These are phyloP conservation scores for Misgurnus mizolepis DNA, from an alignment of 2,113 vertebrate genomes.

Conservation along the genomic window DNA sequence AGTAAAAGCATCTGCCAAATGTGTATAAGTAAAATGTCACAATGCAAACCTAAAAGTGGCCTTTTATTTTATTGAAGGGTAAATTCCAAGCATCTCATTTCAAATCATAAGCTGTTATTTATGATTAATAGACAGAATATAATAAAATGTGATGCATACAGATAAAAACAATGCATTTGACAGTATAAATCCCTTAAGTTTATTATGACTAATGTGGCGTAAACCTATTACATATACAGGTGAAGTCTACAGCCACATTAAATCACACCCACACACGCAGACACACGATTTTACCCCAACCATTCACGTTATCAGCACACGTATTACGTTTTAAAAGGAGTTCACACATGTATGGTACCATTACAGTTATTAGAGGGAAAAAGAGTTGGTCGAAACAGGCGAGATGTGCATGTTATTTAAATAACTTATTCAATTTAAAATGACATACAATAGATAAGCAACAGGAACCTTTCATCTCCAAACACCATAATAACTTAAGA, in stretches of 20 bases:
- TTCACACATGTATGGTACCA: conserved; percentile 40
- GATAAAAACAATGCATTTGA: background rate
- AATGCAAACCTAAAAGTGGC: too few relatives aligned
- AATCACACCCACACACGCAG: conserved; percentile 13
- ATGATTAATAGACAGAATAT: background rate
- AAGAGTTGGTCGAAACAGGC: background rate
- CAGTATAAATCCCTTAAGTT: conserved; percentile 50
- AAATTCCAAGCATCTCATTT: background rate
- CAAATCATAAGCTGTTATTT: background rate
- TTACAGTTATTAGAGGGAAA: conserved; percentile 33
- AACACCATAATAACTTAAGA: background rate
- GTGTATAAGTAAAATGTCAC: too few relatives aligned
- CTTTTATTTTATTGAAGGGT: background rate
- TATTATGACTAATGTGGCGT: conserved; percentile 55
- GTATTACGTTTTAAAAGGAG: conserved; percentile 11
- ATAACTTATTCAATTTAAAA: conserved; percentile 19
- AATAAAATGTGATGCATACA: background rate
- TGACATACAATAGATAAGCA: background rate
- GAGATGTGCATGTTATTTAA: conserved; percentile 10
- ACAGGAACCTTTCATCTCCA: background rate
- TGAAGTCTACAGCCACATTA: conserved; percentile 22
- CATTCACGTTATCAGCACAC: conserved; percentile 23
- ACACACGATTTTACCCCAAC: conserved; percentile 26
- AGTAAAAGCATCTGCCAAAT: too few relatives aligned
- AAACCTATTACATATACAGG: conserved; percentile 51